Evolutionary conservation across 2,888 invertebrate genomes (phyloP), one percentile per base, ranked within the genome.

Genomic region (Pseudococcus jackbeardsleyi): DNA sequence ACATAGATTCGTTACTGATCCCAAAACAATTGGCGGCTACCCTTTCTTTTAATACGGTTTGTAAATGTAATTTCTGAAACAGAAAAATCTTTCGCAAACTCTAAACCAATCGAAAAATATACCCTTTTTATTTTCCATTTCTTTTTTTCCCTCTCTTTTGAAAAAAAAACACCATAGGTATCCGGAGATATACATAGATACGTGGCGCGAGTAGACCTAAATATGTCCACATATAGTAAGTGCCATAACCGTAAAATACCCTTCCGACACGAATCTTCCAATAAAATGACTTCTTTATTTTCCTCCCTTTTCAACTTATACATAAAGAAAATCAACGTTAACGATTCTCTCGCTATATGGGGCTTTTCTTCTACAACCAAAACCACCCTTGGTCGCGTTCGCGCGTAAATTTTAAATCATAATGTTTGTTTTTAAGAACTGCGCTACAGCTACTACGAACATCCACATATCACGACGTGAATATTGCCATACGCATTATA

Each of bases 381-480:
- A 50, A 15, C 59, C n/a, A 59, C n/a, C 59, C 64, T 72, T 26
- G 11, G 68, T 12, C 72, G 33, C 33, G 72, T 72, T 72, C 15
- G 17, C n/a, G 72, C 26, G 26, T 33, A 72, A 72, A 72, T 72
- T 72, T 72, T 39, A 72, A 72, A 33, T 77, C 77, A 39, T 17
- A 33, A n/a, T 77, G 77, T 77, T 77, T 77, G 77, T 77, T 77
- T 77, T 77, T n/a, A 77, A 77, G 39, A 39, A 77, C 77, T 64
- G 12, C 39, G 17, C 77, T 33, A 22, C 33, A 72, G 4, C 19
- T 22, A 22, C 72, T 72, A 12, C 26, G 26, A 2, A 33, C 39
- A 77, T 6, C n/a, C 39, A 19, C 77, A 19, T 39, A 33, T 77
- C 39, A 39, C 17, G 39, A 39, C 77, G 77, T 12, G 22, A 15